phyloP scores from a whole-genome alignment of 2,888 invertebrate genomes.

The Caenorhabditis panamensis region DNA sequence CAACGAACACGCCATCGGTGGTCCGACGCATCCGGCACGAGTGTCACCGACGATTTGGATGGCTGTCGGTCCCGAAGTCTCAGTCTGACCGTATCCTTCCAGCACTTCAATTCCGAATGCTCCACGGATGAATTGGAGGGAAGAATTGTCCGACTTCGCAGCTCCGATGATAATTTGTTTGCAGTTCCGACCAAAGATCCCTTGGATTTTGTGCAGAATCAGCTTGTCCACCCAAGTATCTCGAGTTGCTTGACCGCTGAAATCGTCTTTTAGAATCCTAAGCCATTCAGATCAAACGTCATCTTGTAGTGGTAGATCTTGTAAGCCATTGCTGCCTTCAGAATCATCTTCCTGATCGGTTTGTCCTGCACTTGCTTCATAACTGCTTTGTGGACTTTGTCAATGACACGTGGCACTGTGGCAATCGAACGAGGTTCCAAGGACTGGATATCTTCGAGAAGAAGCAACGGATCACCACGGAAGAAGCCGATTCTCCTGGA shows the following conservation, averaged over 20 bases:
- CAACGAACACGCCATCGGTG: slow-evolving; percentile 36
- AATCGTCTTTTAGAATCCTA: slow-evolving; percentile 4
- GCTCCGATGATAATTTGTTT: slow-evolving; percentile 51
- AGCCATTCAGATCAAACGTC: slow-evolving; percentile 29
- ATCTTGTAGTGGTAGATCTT: slow-evolving; percentile 40
- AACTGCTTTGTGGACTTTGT: slow-evolving; percentile 52
- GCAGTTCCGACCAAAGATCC: slow-evolving; percentile 39
- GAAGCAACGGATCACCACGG: slow-evolving; percentile 47
- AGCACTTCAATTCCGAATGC: slow-evolving; percentile 55
- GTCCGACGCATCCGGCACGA: slow-evolving; percentile 43
- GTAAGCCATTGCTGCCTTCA: slow-evolving; percentile 51
- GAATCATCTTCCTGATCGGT: slow-evolving; percentile 41
- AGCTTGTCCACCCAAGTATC: slow-evolving; percentile 56
- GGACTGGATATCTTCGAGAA: slow-evolving; percentile 54
- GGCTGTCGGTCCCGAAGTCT: slow-evolving; percentile 49
- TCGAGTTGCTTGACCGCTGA: slow-evolving; percentile 44
- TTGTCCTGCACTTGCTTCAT: slow-evolving; percentile 41
- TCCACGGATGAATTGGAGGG: slow-evolving; percentile 45
- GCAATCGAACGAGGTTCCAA: slow-evolving; percentile 38
- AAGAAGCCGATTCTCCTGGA: slow-evolving; percentile 53
- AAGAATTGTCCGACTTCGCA: slow-evolving; percentile 38
- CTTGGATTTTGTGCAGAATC: slow-evolving; percentile 50
- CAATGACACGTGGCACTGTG: slow-evolving; percentile 60
- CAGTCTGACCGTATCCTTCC: slow-evolving; percentile 62
- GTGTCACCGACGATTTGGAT: slow-evolving; percentile 52